Base-by-base conservation (phyloP, 2,113 vertebrate genomes). In the Argyrosomus japonicus region DNA sequence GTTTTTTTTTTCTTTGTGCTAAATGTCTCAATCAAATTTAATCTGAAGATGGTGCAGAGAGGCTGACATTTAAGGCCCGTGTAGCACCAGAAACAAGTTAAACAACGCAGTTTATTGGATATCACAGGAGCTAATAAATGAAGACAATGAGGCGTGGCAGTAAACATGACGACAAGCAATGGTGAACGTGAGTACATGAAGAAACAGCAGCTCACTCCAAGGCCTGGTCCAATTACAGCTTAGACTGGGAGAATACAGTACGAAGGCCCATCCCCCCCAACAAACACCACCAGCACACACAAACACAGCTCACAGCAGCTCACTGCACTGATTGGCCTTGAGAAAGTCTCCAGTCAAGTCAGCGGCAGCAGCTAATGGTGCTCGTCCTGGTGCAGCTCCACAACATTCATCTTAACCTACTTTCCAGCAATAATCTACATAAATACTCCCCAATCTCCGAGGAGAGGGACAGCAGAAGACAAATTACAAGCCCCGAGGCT, bases 401-500 rank as follows among this genome's bases (percentile, higher is more conserved):
- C 80, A 77, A 84, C 86, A 86, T 92, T 92, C 83, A 92, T 93
- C 88, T 93, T 92, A 92, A 93, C 93, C 94, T 93, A 94, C 87
- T 95, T 94, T 92, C 75, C 86, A 90, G 87, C 80, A 85, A 88
- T 92, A 93, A 93, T 93, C 92, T 93, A 82, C 92, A 93, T 89
- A 93, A 91, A 92, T 68, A 91, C 86, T 82, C 78, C 78, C 84
- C 80, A 57, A 81, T 86, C 90, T 89, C 86, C 29, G 23, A 69
- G 80, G 88, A 87, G 75, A 78, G 70, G 79, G 82, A 81, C n/a
- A 72, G 83, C 89, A 81, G 73, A 76, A 93, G 91, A 94, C 87
- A 89, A 94, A 93, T 93, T 79, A 83, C 89, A 81, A 81, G 71
- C 87, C 91, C 81, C 14, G 13, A 77, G 88, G 86, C 65, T 85